Evolutionary conservation across 30 jellyfish, hydroid and myxozoan species (phyloP).

Genomic region (Aurelia coerulea): DNA sequence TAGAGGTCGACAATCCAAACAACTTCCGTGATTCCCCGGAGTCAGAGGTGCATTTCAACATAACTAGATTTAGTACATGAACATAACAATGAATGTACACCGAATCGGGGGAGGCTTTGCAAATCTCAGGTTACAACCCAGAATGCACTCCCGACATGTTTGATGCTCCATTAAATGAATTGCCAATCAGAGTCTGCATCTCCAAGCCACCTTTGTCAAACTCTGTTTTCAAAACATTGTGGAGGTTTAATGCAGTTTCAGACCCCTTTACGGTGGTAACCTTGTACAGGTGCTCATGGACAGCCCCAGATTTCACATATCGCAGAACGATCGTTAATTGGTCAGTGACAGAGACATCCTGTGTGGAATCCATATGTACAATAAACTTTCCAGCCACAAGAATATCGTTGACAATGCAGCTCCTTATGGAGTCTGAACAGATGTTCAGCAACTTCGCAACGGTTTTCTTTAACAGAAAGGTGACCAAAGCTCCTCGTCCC

Average conservation of each 20-base stretch:
- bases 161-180: slow-evolving; percentile 32
- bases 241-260: slow-evolving; percentile 19
- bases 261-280: slow-evolving; percentile 5
- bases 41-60: not conserved
- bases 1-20: too few species aligned
- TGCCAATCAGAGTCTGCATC: slow-evolving; percentile 26
- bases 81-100: slow-evolving; percentile 25
- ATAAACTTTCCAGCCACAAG: too few species aligned
- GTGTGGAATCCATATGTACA: too few species aligned
- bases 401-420: too few species aligned
- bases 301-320: slow-evolving; percentile 35
- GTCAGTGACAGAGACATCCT: too few species aligned
- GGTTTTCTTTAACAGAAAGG: too few species aligned
- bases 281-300: slow-evolving; percentile 45
- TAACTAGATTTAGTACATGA: slow-evolving; percentile 5
- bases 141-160: slow-evolving; percentile 22
- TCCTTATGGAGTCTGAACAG: too few species aligned
- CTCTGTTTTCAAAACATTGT: not conserved
- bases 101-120: not conserved
- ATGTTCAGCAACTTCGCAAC: too few species aligned
- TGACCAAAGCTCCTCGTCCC: too few species aligned
- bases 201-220: slow-evolving; percentile 17
- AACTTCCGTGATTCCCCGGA: too few species aligned
- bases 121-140: slow-evolving; percentile 18
- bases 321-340: slow-evolving; percentile 32